A percentile compares a stretch with the other conserved stretches of the same genome.
Conservation (phyloP, 2,113 vertebrate species). For the Callithrix jacchus region DNA sequence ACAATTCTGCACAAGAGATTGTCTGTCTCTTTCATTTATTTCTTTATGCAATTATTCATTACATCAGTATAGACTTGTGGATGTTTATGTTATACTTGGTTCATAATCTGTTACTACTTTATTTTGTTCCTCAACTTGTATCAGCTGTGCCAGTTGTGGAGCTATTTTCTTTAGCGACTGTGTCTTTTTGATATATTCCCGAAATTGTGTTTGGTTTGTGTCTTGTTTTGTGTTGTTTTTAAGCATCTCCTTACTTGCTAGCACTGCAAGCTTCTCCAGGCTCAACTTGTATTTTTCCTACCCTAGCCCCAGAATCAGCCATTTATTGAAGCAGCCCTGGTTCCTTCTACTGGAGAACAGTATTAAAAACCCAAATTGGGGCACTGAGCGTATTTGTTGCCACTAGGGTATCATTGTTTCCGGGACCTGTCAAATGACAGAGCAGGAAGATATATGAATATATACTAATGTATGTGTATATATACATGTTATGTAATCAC, state of each 20-base stretch:
- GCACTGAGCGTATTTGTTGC: neutral
- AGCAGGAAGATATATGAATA: neutral
- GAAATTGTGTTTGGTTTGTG: neutral
- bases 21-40: neutral
- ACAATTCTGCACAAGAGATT: neutral
- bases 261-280: neutral
- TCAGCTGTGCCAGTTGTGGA: neutral
- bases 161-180: neutral
- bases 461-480: neutral
- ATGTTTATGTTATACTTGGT: neutral
- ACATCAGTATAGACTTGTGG: neutral
- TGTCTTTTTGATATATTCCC: neutral
- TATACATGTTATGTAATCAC: neutral
- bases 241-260: neutral
- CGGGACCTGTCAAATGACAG: neutral
- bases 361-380: neutral
- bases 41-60: neutral
- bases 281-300: neutral
- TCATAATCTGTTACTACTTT: neutral
- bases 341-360: neutral
- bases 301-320: neutral
- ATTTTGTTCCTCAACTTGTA: neutral
- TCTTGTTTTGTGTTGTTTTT: neutral
- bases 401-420: neutral
- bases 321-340: neutral